phyloP scores from a whole-genome alignment of 2,797 vertebrate species.

The Megalops cyprinoides region DNA sequence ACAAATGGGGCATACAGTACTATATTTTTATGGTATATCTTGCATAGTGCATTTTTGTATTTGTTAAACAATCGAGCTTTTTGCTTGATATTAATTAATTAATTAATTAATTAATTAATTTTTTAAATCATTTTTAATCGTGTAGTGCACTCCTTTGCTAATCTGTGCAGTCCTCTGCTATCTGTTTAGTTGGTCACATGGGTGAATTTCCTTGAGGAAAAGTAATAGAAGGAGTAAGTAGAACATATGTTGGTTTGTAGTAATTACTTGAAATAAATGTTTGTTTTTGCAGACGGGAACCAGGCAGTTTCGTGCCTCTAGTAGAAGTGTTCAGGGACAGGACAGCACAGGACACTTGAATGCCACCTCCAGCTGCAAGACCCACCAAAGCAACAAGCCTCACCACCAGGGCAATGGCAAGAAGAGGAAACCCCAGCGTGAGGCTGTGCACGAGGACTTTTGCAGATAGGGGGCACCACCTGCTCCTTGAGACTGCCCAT shows the following conservation, averaged over 20 bases:
- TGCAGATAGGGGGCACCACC: conserved; percentile 84
- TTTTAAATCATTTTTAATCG: no score
- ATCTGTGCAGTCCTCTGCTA: no score
- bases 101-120: no score
- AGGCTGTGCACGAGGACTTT: conserved; percentile 85
- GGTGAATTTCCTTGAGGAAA: not conserved
- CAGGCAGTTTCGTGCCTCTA: conserved; percentile 83
- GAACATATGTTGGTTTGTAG: not conserved
- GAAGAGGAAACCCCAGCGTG: conserved; percentile 95
- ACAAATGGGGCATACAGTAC: not conserved
- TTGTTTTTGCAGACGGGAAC: conserved; percentile 71
- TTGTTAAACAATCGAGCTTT: no score
- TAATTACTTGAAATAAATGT: no score
- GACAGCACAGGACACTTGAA: conserved; percentile 78
- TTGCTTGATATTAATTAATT: no score
- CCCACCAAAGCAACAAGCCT: conserved; percentile 75
- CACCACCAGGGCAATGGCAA: conserved; percentile 89
- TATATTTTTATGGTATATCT: no score
- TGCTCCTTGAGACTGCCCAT: conserved; percentile 52
- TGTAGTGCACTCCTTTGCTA: no score
- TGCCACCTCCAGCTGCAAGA: conserved; percentile 82
- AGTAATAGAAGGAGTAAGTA: not conserved
- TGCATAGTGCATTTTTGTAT: no score
- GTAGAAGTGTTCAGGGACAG: conserved; percentile 85
- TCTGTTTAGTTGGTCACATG: not conserved